Percentiles rank a stretch among this genome's conserved stretches.
These are phyloP conservation scores for Drosophila subquinaria DNA, from an alignment of 2,888 invertebrate genomes.

Conservation along the genomic window DNA sequence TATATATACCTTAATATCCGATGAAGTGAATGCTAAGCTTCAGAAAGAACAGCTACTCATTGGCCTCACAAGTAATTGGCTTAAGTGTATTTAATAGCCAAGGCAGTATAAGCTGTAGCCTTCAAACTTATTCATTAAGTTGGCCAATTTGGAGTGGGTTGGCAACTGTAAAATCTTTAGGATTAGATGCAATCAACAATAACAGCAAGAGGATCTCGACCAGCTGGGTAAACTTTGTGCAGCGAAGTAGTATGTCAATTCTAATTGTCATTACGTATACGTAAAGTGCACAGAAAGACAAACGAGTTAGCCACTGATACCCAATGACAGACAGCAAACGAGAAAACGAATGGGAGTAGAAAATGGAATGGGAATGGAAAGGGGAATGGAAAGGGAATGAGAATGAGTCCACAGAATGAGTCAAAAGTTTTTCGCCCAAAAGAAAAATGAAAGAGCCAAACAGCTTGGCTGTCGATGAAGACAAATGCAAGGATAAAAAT, in stretches of 20 bases:
- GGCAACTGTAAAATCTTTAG: conserved; percentile 73
- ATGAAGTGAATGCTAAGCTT: neutral
- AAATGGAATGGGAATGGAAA: conserved; percentile 10
- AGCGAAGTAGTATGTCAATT: conserved; percentile 73
- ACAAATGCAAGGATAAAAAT: conserved; percentile 69
- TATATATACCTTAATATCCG: neutral
- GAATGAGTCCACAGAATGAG: conserved; percentile 36
- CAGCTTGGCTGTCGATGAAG: conserved; percentile 81
- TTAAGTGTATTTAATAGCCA: conserved; percentile 47
- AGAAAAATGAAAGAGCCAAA: conserved; percentile 80
- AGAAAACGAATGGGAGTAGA: conserved; percentile 54
- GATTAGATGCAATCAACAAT: conserved; percentile 82
- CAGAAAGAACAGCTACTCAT: neutral
- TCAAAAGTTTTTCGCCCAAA: conserved; percentile 73
- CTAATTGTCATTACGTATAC: conserved; percentile 82
- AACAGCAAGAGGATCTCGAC: conserved; percentile 55
- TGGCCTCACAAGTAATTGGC: conserved; percentile 28
- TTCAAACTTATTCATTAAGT: conserved; percentile 67
- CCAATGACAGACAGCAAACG: conserved; percentile 68
- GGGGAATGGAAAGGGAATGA: too few relatives aligned
- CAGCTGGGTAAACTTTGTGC: conserved; percentile 63
- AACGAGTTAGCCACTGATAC: conserved; percentile 81
- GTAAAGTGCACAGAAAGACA: conserved; percentile 78
- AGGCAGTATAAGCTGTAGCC: conserved; percentile 24
- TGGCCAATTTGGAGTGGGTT: conserved; percentile 35